Conservation (phyloP, 2,888 invertebrate genomes). For the Himalopsyche anomala region DNA sequence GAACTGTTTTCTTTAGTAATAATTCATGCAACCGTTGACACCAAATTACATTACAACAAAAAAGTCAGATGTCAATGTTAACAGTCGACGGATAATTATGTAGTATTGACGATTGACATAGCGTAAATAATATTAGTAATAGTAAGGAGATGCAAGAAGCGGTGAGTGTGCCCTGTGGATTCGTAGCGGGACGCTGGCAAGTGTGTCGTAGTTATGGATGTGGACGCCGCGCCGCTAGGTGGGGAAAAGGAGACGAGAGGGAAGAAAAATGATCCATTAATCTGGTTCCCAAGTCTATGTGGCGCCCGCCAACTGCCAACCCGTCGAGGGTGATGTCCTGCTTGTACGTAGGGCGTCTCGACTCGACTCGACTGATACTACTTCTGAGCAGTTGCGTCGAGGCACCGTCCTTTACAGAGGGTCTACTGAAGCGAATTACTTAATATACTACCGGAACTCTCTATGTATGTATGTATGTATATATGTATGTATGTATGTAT, state of each 20-base stretch:
- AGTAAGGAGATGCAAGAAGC: too few relatives aligned
- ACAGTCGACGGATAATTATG: too few relatives aligned
- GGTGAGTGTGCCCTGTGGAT: background rate
- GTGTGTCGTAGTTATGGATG: slow-evolving; percentile 56
- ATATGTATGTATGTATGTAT: too few relatives aligned
- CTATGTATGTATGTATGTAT: too few relatives aligned
- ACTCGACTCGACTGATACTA: background rate
- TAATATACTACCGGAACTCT: background rate
- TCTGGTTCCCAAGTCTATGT: slow-evolving; percentile 86
- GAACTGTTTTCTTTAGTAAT: too few relatives aligned
- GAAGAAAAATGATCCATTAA: slow-evolving; percentile 90
- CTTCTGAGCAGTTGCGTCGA: slow-evolving; percentile 4
- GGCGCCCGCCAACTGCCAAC: slow-evolving; percentile 77
- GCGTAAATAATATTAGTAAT: too few relatives aligned
- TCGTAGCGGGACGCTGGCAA: background rate
- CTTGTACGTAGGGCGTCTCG: slow-evolving; percentile 60
- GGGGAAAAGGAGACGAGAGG: slow-evolving; percentile 71
- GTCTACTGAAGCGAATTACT: background rate
- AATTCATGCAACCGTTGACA: too few relatives aligned
- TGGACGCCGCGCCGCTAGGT: slow-evolving; percentile 68
- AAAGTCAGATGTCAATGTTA: too few relatives aligned
- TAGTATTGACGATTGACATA: too few relatives aligned
- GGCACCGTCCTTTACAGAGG: background rate
- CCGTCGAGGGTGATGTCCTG: slow-evolving; percentile 18
- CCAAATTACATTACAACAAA: too few relatives aligned